Base-by-base conservation (phyloP, 2,888 invertebrate species). In the Cancer borealis region DNA sequence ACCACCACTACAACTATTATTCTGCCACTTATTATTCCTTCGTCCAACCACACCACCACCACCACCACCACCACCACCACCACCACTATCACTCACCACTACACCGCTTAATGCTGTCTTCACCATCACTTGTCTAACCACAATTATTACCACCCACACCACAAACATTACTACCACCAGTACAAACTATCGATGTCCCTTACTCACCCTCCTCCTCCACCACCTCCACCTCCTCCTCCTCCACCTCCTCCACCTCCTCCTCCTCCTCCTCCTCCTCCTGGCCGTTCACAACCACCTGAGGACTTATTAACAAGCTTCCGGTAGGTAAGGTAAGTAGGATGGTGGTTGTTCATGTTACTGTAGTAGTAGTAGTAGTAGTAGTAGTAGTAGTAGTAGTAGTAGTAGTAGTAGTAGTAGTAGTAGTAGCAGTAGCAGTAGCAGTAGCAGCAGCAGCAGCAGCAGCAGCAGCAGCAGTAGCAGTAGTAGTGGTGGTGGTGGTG, bases 391-490 rank as follows among this genome's bases (percentile, higher is more conserved):
- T n/a, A 73, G 73, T 73, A 26, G 73, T 73, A 73, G 73, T n/a
- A 73, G 73, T 73, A 73, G n/a, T 73, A 73, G 73, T 73, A 73
- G 73, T 73, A 73, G 73, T 73, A 73, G 73, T 73, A 73, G 73
- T 73, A 73, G 73, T 26, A 73, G 66, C n/a, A 66, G 66, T 66
- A 66, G 66, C 17, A 66, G 66, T 66, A 66, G 66, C 17, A n/a
- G 66, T 66, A 66, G 66, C n/a, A n/a, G 21, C 6, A n/a, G 66
- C n/a, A n/a, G 66, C n/a, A n/a, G 66, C n/a, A n/a, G 66, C n/a
- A n/a, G 66, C n/a, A n/a, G n/a, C 17, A n/a, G n/a, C 17, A n/a
- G 66, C 17, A n/a, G n/a, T 21, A 17, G 54, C 10, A 14, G 54
- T 6, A 14, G 54, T 47, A 21, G 46, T 88, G 88, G 47, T 46